Percentiles rank a stretch among this genome's conserved stretches.
Evolutionary conservation across 2,888 invertebrate species (phyloP).

Genomic region (Ormyrus thymus): DNA sequence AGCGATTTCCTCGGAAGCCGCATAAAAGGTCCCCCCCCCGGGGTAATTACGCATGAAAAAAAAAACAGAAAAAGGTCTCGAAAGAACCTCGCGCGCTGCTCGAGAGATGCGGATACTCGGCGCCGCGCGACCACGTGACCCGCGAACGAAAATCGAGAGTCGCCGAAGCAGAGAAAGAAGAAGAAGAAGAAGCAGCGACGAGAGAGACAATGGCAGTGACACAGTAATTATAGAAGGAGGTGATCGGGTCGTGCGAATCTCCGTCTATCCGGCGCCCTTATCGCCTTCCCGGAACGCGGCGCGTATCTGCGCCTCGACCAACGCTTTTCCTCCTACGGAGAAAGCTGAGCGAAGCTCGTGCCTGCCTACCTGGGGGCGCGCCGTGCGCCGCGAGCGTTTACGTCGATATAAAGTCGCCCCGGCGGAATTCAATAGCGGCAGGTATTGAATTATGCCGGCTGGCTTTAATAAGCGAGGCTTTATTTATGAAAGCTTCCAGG

Average conservation of each 20-base stretch:
- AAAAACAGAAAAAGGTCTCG: no score
- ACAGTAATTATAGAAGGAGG: slow-evolving; percentile 62
- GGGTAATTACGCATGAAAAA: no score
- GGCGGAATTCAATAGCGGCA: background rate
- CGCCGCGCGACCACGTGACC: background rate
- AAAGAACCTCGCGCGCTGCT: no score
- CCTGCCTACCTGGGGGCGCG: background rate
- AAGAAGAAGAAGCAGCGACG: slow-evolving; percentile 12
- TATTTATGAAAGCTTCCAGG: no score
- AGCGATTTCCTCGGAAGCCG: background rate
- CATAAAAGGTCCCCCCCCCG: no score
- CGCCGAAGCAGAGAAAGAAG: background rate
- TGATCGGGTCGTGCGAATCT: slow-evolving; percentile 61
- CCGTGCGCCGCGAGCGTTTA: no score
- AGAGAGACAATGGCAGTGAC: slow-evolving; percentile 64
- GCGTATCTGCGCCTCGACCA: background rate
- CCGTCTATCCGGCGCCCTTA: slow-evolving; percentile 57
- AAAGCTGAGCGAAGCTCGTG: background rate
- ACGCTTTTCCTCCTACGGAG: background rate
- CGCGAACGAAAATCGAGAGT: slow-evolving; percentile 26
- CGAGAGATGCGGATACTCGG: no score
- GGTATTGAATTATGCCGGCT: no score
- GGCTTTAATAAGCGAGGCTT: no score
- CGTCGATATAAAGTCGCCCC: background rate
- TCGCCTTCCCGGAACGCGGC: slow-evolving; percentile 57